phyloP scores from a whole-genome alignment of 2,888 invertebrate genomes.

The Dusona sp. region DNA sequence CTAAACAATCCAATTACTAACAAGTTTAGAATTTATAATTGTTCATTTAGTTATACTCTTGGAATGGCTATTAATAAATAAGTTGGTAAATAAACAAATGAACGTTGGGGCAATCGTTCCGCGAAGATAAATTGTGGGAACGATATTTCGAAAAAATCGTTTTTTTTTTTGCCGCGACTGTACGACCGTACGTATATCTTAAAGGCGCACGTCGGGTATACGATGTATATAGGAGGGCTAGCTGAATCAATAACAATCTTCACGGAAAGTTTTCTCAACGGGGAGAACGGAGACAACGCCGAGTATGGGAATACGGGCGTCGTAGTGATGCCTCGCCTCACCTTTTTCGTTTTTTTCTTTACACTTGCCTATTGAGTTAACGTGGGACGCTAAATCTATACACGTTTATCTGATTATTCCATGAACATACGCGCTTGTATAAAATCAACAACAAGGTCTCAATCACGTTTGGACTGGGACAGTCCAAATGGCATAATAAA shows the following conservation, averaged over 20 bases:
- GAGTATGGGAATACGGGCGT: not conserved
- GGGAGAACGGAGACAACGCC: constrained; percentile 25
- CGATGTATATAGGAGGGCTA: constrained; percentile 38
- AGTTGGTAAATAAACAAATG: no score
- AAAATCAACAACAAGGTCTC: not conserved
- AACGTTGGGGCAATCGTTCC: not conserved
- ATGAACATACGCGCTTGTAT: not conserved
- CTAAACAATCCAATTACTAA: not conserved
- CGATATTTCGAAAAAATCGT: not conserved
- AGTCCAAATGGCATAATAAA: not conserved
- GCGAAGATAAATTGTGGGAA: not conserved
- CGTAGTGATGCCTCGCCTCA: constrained; percentile 30
- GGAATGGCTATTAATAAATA: not conserved
- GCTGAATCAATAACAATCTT: constrained; percentile 62
- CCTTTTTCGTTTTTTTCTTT: constrained; percentile 5
- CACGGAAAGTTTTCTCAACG: constrained; percentile 63
- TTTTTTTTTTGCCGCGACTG: constrained; percentile 1
- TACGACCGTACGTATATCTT: constrained; percentile 14
- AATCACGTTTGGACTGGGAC: not conserved
- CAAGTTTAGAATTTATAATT: not conserved
- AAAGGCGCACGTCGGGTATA: constrained; percentile 32
- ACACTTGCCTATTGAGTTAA: not conserved
- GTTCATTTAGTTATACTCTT: not conserved
- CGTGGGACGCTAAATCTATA: constrained; percentile 17
- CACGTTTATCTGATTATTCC: constrained; percentile 22